Percentiles rank a stretch among this genome's conserved stretches.
These are phyloP conservation scores for Trachythela sp. DNA, from an alignment of 64 coral and sea anemone genomes.

Conservation along the genomic window DNA sequence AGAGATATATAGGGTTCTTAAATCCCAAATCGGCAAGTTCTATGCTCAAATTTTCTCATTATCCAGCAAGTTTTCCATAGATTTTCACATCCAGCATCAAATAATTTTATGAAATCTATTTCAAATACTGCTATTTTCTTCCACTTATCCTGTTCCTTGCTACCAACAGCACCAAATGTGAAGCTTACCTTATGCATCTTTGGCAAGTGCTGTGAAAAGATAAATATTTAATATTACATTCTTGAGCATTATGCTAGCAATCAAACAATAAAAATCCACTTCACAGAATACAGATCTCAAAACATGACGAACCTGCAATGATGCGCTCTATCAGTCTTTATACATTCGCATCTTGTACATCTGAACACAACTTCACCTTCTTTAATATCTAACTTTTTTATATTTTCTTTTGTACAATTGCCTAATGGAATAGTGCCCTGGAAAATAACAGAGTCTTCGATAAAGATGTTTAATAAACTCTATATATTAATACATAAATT, in stretches of 20 bases:
- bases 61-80: too few species aligned
- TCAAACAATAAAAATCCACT: background rate
- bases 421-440: slow-evolving; percentile 95
- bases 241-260: background rate
- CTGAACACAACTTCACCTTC: slow-evolving; percentile 81
- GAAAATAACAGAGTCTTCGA: background rate
- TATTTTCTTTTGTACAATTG: slow-evolving; percentile 90
- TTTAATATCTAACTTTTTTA: slow-evolving; percentile 70
- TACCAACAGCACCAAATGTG: background rate
- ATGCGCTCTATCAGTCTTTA: slow-evolving; percentile 89
- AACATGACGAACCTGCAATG: slow-evolving; percentile 73
- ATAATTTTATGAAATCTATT: too few species aligned
- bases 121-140: background rate
- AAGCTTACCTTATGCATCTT: slow-evolving; percentile 89
- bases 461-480: background rate
- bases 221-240: background rate
- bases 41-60: too few species aligned
- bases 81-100: background rate
- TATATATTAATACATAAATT: too few species aligned
- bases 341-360: slow-evolving; percentile 98
- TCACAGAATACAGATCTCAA: background rate
- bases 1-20: too few species aligned
- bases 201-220: slow-evolving; percentile 75
- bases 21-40: too few species aligned
- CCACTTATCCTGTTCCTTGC: background rate